These are phyloP conservation scores for Rhopalosiphum padi DNA, from an alignment of 1,140 invertebrate species.

Conservation along the genomic window DNA sequence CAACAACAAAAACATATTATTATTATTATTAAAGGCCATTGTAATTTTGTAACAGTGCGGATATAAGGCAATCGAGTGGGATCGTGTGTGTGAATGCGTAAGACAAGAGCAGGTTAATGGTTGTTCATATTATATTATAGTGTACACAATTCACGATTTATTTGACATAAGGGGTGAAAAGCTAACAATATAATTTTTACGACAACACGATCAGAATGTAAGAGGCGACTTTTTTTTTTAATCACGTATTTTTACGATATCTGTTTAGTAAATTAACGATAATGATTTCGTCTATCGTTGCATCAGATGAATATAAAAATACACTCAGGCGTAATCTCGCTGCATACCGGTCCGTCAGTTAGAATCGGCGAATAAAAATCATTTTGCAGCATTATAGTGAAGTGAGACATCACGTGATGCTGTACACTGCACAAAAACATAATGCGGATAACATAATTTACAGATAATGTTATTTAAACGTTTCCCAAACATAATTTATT, in stretches of 20 bases:
- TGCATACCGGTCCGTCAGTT: not conserved
- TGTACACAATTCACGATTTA: not conserved
- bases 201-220: not conserved
- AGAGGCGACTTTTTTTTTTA: not conserved
- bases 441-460: not conserved
- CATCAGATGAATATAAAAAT: not conserved
- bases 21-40: not conserved
- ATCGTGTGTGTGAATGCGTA: not conserved
- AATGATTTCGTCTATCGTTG: not conserved
- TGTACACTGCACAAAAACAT: not conserved
- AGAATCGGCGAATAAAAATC: not conserved
- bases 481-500: not conserved
- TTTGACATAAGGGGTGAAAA: not conserved
- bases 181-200: not conserved
- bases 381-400: not conserved
- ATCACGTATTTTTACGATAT: not conserved
- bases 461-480: constrained; percentile 18
- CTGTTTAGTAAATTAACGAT: not conserved
- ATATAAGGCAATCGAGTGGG: not conserved
- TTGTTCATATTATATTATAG: not conserved
- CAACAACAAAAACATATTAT: not conserved
- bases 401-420: not conserved
- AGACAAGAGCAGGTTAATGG: not conserved
- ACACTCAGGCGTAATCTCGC: not conserved
- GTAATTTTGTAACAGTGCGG: not conserved